Evolutionary conservation across 1,140 invertebrate genomes (phyloP).

Genomic region (Phenacoccus solenopsis): DNA sequence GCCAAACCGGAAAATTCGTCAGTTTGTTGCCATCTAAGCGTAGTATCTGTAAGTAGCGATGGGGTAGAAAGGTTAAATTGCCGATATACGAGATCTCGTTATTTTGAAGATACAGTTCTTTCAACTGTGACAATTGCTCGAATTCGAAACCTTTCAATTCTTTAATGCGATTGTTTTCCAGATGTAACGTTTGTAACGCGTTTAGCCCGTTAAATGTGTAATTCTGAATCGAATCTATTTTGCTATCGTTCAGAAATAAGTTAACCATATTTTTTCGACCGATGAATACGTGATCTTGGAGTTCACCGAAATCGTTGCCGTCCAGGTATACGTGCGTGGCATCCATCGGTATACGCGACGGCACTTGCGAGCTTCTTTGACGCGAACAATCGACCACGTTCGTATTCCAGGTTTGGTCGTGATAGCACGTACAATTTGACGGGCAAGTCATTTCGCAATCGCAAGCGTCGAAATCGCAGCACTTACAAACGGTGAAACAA

Average conservation of each 20-base stretch:
- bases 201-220: slow-evolving; percentile 81
- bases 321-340: slow-evolving; percentile 83
- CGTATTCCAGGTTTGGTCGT: slow-evolving; percentile 82
- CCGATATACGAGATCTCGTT: slow-evolving; percentile 65
- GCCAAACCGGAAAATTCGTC: slow-evolving; percentile 70
- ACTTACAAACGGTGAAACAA: slow-evolving; percentile 84
- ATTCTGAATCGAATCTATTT: slow-evolving; percentile 76
- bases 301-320: slow-evolving; percentile 68
- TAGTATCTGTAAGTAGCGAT: slow-evolving; percentile 65
- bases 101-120: slow-evolving; percentile 75
- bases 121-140: slow-evolving; percentile 62
- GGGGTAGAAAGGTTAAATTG: slow-evolving; percentile 63
- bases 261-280: slow-evolving; percentile 77
- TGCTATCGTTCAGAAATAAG: slow-evolving; percentile 72
- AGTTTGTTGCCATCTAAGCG: slow-evolving; percentile 73
- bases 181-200: slow-evolving; percentile 63
- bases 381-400: slow-evolving; percentile 84
- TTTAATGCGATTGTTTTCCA: slow-evolving; percentile 69
- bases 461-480: slow-evolving; percentile 88
- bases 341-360: slow-evolving; percentile 80
- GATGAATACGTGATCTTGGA: slow-evolving; percentile 82
- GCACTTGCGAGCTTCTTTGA: slow-evolving; percentile 58
- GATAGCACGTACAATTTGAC: slow-evolving; percentile 78
- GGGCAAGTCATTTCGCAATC: slow-evolving; percentile 93
- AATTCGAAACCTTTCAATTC: slow-evolving; percentile 80